Conservation (phyloP, 2,797 vertebrate species). For the Apodemus agrarius region DNA sequence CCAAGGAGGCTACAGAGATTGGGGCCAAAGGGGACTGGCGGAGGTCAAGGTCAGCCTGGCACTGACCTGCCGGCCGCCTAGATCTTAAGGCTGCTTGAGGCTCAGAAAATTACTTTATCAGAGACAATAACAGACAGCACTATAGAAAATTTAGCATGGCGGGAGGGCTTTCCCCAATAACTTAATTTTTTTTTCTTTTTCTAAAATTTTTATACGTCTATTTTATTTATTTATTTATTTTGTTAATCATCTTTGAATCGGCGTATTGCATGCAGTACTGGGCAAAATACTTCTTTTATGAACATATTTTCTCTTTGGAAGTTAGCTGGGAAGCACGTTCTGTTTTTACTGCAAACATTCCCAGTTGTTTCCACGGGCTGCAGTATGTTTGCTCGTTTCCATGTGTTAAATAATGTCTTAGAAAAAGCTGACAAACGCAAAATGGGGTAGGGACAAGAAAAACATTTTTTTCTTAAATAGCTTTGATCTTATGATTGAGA, state of each 20-base stretch:
- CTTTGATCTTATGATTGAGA: conserved; percentile 34
- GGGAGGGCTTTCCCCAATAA: background rate
- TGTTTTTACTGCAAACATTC: conserved; percentile 52
- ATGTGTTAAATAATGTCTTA: background rate
- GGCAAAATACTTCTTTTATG: conserved; percentile 14
- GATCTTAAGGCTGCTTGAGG: background rate
- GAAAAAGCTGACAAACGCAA: background rate
- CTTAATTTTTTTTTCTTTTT: background rate
- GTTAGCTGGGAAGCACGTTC: background rate
- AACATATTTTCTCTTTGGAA: conserved; percentile 34
- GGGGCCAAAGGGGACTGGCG: background rate
- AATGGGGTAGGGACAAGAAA: conserved; percentile 1
- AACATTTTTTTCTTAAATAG: conserved; percentile 19
- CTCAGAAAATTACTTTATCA: background rate
- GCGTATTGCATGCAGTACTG: background rate
- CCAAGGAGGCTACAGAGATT: conserved; percentile 35
- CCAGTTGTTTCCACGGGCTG: background rate
- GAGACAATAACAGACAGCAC: background rate
- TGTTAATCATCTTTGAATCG: background rate
- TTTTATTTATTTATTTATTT: background rate
- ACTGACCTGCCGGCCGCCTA: background rate
- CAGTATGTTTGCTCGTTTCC: background rate
- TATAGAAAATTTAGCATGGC: conserved; percentile 10
- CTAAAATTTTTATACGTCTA: background rate
- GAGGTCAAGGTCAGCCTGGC: conserved; percentile 66